Conservation (phyloP, 2,797 vertebrate species). For the Aldrovandia affinis region DNA sequence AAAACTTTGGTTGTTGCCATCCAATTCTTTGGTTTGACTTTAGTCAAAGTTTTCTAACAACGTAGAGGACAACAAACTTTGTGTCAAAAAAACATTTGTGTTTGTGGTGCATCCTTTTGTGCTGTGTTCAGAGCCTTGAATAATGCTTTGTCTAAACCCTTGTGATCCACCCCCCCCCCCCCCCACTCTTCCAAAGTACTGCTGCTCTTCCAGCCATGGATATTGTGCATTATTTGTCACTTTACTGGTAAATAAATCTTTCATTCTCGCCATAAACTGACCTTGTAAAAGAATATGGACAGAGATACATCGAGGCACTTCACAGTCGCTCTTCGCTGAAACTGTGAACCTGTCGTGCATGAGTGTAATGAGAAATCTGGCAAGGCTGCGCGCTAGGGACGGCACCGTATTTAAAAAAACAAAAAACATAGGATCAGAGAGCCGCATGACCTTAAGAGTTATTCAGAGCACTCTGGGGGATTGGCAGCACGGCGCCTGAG, state of each 20-base stretch:
- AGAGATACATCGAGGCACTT: conserved; percentile 35
- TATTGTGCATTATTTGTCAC: neutral
- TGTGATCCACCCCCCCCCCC: too few species aligned
- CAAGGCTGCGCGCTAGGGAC: neutral
- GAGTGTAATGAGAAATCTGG: conserved; percentile 34
- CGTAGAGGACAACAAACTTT: too few species aligned
- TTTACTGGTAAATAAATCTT: conserved; percentile 39
- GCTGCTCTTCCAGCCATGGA: neutral
- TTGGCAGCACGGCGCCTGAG: neutral
- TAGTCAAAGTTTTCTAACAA: too few species aligned
- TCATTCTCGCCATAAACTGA: conserved; percentile 40
- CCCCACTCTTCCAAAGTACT: neutral
- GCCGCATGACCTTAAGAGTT: conserved; percentile 26
- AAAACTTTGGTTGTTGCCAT: too few species aligned
- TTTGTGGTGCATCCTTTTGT: neutral
- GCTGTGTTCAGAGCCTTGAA: neutral
- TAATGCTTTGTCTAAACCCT: too few species aligned
- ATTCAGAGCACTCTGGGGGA: conserved; percentile 22
- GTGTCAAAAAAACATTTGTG: neutral
- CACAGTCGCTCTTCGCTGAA: conserved; percentile 7
- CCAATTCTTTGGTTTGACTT: too few species aligned
- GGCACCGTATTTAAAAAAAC: conserved; percentile 5
- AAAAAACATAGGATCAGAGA: conserved; percentile 9
- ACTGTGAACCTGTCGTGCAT: conserved; percentile 19
- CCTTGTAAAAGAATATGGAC: conserved; percentile 34